These are phyloP conservation scores for Sabatieria punctata DNA, from an alignment of 2,888 invertebrate genomes.

Conservation along the genomic window DNA sequence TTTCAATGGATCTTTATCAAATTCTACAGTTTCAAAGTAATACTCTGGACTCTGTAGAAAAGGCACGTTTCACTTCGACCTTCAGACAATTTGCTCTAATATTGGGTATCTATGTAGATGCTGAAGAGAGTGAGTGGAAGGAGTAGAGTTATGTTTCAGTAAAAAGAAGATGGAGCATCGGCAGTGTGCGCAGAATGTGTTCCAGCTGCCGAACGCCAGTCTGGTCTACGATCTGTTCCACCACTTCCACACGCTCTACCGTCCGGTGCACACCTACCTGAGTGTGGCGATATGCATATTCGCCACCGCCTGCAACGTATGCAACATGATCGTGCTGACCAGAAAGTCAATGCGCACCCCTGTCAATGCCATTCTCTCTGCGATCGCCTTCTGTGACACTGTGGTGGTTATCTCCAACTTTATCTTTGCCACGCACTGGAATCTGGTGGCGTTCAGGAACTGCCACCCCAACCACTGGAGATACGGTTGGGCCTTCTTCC, in stretches of 20 bases:
- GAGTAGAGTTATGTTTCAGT: no score
- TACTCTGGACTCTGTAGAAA: no score
- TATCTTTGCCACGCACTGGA: constrained; percentile 4
- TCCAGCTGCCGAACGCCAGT: constrained; percentile 2
- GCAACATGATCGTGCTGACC: constrained; percentile 10
- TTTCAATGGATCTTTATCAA: no score
- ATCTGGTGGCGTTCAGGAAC: not conserved
- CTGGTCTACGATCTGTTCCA: not conserved
- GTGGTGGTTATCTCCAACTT: constrained; percentile 12
- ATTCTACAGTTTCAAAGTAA: no score
- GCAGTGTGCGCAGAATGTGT: no score
- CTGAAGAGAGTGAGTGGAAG: no score
- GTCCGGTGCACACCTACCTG: constrained; percentile 8
- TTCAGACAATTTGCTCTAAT: no score
- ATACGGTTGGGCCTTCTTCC: constrained; percentile 29
- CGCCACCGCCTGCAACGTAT: constrained; percentile 9
- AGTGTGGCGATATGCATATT: constrained; percentile 9
- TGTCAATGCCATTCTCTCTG: constrained; percentile 1
- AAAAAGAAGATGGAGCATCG: no score
- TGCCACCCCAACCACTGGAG: constrained; percentile 10
- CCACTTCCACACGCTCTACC: not conserved
- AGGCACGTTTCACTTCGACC: no score
- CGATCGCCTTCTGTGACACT: constrained; percentile 20
- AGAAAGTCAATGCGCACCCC: constrained; percentile 8
- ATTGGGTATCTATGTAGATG: no score